These are phyloP conservation scores for Malthinus seriepunctatus DNA, from an alignment of 2,888 invertebrate species.

Conservation along the genomic window DNA sequence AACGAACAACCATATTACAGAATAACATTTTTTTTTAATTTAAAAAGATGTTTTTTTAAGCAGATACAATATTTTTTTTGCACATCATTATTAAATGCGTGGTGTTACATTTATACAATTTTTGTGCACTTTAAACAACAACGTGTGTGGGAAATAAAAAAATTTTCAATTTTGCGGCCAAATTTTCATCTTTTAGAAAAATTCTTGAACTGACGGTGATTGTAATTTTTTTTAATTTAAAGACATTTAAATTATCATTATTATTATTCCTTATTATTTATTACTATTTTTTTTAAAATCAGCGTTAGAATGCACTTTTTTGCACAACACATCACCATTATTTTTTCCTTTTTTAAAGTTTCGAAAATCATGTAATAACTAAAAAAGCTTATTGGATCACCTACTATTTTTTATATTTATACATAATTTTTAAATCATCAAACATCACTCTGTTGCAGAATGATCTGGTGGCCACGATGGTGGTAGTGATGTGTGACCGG, in stretches of 20 bases:
- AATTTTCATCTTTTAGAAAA: slow-evolving; percentile 11
- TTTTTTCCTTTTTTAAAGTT: slow-evolving; percentile 4
- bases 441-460: slow-evolving; percentile 27
- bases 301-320: slow-evolving; percentile 26
- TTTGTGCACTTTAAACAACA: slow-evolving; percentile 31
- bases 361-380: slow-evolving; percentile 7
- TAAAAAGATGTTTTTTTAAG: slow-evolving; percentile 25
- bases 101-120: slow-evolving; percentile 29
- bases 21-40: slow-evolving; percentile 33
- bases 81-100: slow-evolving; percentile 28
- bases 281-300: slow-evolving; percentile 23
- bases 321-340: slow-evolving; percentile 26
- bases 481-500: slow-evolving; percentile 29
- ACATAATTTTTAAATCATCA: background rate
- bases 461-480: slow-evolving; percentile 30
- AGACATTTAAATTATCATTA: slow-evolving; percentile 33
- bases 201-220: slow-evolving; percentile 30
- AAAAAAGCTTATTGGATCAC: slow-evolving; percentile 22
- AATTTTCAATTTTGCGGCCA: slow-evolving; percentile 25
- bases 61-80: slow-evolving; percentile 26
- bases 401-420: slow-evolving; percentile 11
- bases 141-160: slow-evolving; percentile 29
- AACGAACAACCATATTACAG: slow-evolving; percentile 38
- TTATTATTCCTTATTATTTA: slow-evolving; percentile 19
- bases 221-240: slow-evolving; percentile 23